phyloP scores from a whole-genome alignment of 2,797 vertebrate species.

The Eutrigla gurnardus region DNA sequence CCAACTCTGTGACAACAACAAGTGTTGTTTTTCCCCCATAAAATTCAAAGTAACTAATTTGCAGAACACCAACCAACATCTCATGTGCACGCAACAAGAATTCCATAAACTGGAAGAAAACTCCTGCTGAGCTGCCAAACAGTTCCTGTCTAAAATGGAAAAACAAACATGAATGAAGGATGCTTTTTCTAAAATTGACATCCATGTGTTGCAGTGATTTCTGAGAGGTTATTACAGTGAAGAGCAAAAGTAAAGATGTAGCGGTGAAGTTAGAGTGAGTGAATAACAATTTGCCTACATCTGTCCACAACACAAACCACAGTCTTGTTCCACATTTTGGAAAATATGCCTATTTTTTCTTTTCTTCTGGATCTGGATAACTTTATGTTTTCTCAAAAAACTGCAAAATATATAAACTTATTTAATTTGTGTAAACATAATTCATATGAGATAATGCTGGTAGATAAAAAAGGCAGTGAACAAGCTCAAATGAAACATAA shows the following conservation, averaged over 20 bases:
- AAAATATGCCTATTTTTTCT: background rate
- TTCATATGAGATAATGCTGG: background rate
- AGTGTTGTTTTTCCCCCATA: slow-evolving; percentile 3
- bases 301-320: background rate
- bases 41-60: slow-evolving; percentile 31
- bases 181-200: slow-evolving; percentile 1
- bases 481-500: background rate
- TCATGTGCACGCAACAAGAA: slow-evolving; percentile 2
- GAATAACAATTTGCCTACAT: background rate
- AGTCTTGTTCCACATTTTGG: background rate
- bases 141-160: background rate
- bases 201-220: background rate
- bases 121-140: slow-evolving; percentile 20
- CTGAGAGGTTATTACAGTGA: slow-evolving; percentile 1
- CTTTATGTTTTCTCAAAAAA: background rate
- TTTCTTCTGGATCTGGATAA: background rate
- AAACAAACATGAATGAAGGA: slow-evolving; percentile 8
- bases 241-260: background rate
- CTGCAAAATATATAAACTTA: background rate
- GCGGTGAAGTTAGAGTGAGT: background rate
- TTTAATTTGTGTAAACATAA: background rate
- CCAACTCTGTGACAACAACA: background rate
- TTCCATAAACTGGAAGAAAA: slow-evolving; percentile 28
- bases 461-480: background rate
- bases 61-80: slow-evolving; percentile 8